These are phyloP conservation scores for Kryptolebias marmoratus DNA, from an alignment of 2,113 vertebrate species.

Conservation along the genomic window DNA sequence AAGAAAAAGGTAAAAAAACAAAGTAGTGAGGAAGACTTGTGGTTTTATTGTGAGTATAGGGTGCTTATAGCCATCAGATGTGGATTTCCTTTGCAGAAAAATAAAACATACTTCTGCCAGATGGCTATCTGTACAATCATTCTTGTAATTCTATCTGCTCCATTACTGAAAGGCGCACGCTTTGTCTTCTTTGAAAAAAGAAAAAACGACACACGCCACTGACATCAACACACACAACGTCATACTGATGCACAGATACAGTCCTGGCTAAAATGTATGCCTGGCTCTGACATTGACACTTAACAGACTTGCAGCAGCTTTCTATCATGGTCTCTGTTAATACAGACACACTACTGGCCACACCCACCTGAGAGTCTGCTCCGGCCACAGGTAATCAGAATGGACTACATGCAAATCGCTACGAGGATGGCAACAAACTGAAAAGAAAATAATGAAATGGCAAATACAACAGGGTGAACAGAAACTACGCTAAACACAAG, in stretches of 20 bases:
- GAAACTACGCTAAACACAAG: constrained; percentile 51
- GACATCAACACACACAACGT: constrained; percentile 17
- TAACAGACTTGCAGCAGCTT: constrained; percentile 13
- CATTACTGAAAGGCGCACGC: constrained; percentile 43
- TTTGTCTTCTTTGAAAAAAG: constrained; percentile 36
- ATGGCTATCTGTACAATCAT: constrained; percentile 44
- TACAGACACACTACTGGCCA: constrained; percentile 40
- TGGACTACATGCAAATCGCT: constrained; percentile 80
- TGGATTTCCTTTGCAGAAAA: constrained; percentile 17
- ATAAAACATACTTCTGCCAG: constrained; percentile 40
- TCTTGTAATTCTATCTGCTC: constrained; percentile 55
- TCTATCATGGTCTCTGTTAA: not conserved
- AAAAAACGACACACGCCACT: constrained; percentile 16
- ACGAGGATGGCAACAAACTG: constrained; percentile 82
- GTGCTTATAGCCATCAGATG: no score
- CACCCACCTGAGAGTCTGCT: constrained; percentile 80
- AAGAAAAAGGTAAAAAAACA: not conserved
- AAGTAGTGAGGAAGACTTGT: constrained; percentile 6
- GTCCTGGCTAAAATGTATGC: constrained; percentile 11
- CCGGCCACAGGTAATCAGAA: constrained; percentile 75
- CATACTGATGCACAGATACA: constrained; percentile 27
- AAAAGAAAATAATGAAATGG: constrained; percentile 79
- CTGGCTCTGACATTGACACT: constrained; percentile 25
- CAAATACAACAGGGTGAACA: constrained; percentile 69
- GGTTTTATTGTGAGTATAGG: not conserved